Evolutionary conservation across 2,113 vertebrate species (phyloP).

Genomic region (Podarcis cretensis): DNA sequence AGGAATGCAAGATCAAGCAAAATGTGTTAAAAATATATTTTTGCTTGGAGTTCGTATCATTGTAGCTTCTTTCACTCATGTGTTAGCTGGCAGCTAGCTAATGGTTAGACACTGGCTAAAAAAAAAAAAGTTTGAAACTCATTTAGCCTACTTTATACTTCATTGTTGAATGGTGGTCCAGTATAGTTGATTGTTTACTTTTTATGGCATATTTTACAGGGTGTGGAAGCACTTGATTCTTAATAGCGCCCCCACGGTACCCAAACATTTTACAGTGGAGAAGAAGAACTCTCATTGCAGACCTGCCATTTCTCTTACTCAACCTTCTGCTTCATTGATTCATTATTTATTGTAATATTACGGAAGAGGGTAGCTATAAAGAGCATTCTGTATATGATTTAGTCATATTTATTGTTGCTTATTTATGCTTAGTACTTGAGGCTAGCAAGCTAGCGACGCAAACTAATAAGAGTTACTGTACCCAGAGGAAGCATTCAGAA

Average conservation of each 20-base stretch:
- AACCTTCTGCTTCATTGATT: background rate
- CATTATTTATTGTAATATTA: background rate
- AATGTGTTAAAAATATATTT: background rate
- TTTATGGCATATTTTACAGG: no score
- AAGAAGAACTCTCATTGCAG: background rate
- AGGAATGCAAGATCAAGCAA: background rate
- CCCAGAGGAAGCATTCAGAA: background rate
- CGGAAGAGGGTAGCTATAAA: background rate
- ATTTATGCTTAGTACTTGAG: background rate
- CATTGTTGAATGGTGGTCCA: no score
- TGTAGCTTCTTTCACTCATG: background rate
- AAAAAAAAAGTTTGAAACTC: background rate
- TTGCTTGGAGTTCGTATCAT: background rate
- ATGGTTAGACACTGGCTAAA: background rate
- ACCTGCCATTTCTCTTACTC: background rate
- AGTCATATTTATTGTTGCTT: background rate
- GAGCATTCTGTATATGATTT: background rate
- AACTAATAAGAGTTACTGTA: background rate
- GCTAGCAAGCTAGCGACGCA: background rate
- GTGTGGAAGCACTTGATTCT: background rate
- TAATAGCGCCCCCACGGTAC: background rate
- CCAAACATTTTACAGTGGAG: background rate
- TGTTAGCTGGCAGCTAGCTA: background rate
- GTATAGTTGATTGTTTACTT: no score
- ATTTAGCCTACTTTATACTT: background rate